Percentiles rank a stretch among this genome's conserved stretches.
Conservation (phyloP, 2,113 vertebrate species). For the Phyllostomus hastatus region DNA sequence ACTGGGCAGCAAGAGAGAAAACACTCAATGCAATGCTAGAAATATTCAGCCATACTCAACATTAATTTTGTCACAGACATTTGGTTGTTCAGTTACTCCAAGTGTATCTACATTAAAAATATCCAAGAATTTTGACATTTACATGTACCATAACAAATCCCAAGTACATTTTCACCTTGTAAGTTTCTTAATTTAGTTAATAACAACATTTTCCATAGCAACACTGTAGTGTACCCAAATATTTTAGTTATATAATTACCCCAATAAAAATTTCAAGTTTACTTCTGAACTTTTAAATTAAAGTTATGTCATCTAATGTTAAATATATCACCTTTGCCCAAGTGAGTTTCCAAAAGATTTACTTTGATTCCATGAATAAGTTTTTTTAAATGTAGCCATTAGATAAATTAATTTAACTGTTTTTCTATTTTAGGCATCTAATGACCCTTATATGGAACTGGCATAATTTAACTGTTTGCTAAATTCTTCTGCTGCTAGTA, state of each 20-base stretch:
- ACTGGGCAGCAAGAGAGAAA: not conserved
- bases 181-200: not conserved
- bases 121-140: not conserved
- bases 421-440: conserved; percentile 7
- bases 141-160: not conserved
- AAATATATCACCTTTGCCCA: not conserved
- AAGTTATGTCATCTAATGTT: not conserved
- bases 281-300: not conserved
- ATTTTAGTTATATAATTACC: not conserved
- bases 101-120: not conserved
- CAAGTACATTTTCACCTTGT: not conserved
- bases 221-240: not conserved
- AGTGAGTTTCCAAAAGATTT: not conserved
- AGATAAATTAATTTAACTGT: not conserved
- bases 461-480: not conserved
- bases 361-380: not conserved
- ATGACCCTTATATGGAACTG: not conserved
- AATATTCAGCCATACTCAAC: not conserved
- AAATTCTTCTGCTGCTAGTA: not conserved
- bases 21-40: not conserved
- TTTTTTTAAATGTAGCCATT: not conserved
- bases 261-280: not conserved
- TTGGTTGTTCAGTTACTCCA: not conserved
- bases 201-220: not conserved
- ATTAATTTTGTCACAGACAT: not conserved